Evolutionary conservation across 2,113 vertebrate species (phyloP).

Genomic region (Nyctereutes procyonoides): DNA sequence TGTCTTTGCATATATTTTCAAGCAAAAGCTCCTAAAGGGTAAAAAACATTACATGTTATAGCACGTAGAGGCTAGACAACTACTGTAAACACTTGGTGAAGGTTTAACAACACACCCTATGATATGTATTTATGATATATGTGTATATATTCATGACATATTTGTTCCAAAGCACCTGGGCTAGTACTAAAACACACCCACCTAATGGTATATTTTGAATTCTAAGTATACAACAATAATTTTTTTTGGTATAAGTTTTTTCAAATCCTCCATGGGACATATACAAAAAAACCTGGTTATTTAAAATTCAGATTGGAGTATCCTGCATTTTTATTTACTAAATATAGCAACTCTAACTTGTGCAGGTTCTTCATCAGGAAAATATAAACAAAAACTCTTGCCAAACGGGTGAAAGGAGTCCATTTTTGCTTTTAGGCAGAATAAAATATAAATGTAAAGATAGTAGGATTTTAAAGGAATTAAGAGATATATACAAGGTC

Average conservation of each 20-base stretch:
- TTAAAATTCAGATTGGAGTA: background rate
- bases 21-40: background rate
- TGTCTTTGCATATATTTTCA: background rate
- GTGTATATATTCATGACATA: background rate
- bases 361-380: background rate
- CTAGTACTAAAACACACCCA: background rate
- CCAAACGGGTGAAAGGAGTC: background rate
- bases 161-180: background rate
- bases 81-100: background rate
- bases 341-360: background rate
- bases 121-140: background rate
- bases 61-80: background rate
- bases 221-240: background rate
- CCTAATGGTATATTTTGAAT: background rate
- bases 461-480: slow-evolving; percentile 8
- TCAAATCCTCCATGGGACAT: background rate
- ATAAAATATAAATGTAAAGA: slow-evolving; percentile 23
- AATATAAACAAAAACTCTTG: slow-evolving; percentile 33
- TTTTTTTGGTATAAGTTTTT: slow-evolving; percentile 21
- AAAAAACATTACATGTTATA: background rate
- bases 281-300: background rate
- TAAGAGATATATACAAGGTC: background rate
- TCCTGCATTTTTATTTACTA: background rate
- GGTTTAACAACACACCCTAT: background rate
- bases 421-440: background rate